A percentile compares a stretch with the other conserved stretches of the same genome.
Conservation (phyloP, 1,140 invertebrate species). For the Drosophila seguyi region DNA sequence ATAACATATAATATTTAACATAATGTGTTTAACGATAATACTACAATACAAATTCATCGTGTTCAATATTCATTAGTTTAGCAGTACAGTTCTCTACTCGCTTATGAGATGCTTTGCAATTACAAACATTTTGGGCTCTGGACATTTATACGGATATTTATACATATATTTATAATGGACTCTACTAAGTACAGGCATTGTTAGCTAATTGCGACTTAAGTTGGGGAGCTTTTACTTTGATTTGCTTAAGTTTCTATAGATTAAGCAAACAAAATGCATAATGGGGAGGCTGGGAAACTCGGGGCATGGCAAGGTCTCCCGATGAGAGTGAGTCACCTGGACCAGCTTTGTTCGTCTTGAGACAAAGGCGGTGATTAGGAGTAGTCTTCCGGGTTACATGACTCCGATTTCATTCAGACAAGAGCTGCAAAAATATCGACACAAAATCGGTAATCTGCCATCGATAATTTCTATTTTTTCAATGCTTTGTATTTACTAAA, state of each 20-base stretch:
- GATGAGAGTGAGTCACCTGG: constrained; percentile 5
- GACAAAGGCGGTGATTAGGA: constrained; percentile 18
- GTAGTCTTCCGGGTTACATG: constrained; percentile 13
- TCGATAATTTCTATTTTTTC: neutral
- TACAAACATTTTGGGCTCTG: constrained; percentile 14
- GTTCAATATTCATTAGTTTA: constrained; percentile 34
- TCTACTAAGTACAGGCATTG: constrained; percentile 50
- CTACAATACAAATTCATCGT: constrained; percentile 63
- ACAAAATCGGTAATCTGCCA: neutral
- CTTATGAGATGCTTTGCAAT: constrained; percentile 39
- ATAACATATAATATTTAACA: constrained; percentile 15
- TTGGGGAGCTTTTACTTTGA: constrained; percentile 25
- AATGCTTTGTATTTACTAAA: neutral
- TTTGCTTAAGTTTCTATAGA: constrained; percentile 63
- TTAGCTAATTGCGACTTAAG: constrained; percentile 25
- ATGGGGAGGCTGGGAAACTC: neutral
- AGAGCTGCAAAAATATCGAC: constrained; percentile 1
- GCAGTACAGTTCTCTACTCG: constrained; percentile 28
- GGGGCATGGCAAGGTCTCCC: constrained; percentile 29
- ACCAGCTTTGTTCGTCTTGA: constrained; percentile 4
- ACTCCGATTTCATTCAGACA: neutral
- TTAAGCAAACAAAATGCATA: constrained; percentile 74
- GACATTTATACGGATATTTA: constrained; percentile 23
- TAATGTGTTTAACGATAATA: constrained; percentile 37
- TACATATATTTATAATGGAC: constrained; percentile 11